Evolutionary conservation across 1,140 invertebrate genomes (phyloP).

Genomic region (Papilio polyxenes): DNA sequence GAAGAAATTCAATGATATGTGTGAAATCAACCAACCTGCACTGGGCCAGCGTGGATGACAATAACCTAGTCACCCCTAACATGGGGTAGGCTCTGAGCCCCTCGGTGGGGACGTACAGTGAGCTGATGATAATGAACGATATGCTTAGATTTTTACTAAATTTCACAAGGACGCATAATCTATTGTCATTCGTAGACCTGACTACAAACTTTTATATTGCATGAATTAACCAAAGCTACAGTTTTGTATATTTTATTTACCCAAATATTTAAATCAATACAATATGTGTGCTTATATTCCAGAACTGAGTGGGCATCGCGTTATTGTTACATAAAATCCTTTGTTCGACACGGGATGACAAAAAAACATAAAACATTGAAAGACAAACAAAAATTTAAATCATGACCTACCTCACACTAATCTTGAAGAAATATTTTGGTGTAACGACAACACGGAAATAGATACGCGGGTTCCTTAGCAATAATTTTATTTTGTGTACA

Average conservation of each 20-base stretch:
- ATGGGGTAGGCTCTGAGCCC: no score
- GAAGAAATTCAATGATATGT: no score
- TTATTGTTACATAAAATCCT: slow-evolving; percentile 37
- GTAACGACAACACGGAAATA: slow-evolving; percentile 11
- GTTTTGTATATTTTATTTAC: neutral
- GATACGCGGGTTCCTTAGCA: neutral
- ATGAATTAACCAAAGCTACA: no score
- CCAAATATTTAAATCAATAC: neutral
- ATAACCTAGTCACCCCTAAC: no score
- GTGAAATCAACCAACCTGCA: no score
- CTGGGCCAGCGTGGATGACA: no score
- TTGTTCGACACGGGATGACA: slow-evolving; percentile 36
- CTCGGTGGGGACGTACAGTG: no score
- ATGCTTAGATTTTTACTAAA: no score
- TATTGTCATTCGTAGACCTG: no score
- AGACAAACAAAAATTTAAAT: slow-evolving; percentile 39
- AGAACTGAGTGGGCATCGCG: slow-evolving; percentile 27
- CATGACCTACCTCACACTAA: slow-evolving; percentile 39
- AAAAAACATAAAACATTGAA: slow-evolving; percentile 32
- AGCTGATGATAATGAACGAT: no score
- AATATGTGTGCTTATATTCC: slow-evolving; percentile 22
- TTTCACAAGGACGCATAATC: no score
- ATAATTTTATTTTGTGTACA: neutral
- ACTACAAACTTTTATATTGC: no score
- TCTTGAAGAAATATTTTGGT: slow-evolving; percentile 36